phyloP scores from a whole-genome alignment of 2,797 vertebrate species.

The Neostethus bicornis region DNA sequence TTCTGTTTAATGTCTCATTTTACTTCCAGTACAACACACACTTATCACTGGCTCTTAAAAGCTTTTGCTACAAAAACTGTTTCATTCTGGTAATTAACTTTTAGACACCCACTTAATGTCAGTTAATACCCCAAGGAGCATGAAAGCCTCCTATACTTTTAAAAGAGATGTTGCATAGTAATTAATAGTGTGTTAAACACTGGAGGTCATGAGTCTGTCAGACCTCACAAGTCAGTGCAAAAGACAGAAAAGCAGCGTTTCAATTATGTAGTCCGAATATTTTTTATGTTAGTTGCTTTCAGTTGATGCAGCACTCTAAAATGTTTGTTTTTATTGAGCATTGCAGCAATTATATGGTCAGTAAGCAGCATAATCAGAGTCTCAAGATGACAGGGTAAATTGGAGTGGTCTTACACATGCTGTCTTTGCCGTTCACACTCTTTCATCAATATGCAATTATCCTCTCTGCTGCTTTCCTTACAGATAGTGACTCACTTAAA shows the following conservation, averaged over 20 bases:
- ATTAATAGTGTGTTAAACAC: constrained; percentile 44
- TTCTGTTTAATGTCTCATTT: neutral
- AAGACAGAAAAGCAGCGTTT: constrained; percentile 23
- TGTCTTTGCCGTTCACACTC: constrained; percentile 65
- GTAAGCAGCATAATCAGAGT: constrained; percentile 77
- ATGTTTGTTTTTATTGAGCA: constrained; percentile 67
- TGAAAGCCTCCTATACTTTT: constrained; percentile 26
- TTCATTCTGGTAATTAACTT: constrained; percentile 46
- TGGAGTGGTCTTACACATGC: constrained; percentile 60
- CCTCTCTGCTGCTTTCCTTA: constrained; percentile 64
- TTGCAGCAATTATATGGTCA: constrained; percentile 74
- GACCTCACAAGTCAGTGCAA: constrained; percentile 14
- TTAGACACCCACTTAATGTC: constrained; percentile 52
- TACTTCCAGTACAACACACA: neutral
- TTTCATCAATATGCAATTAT: constrained; percentile 84
- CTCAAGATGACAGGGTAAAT: constrained; percentile 75
- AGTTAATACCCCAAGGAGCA: constrained; percentile 39
- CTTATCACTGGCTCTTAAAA: constrained; percentile 12
- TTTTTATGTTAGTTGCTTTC: constrained; percentile 40
- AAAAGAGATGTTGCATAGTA: constrained; percentile 29
- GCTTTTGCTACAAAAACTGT: constrained; percentile 7
- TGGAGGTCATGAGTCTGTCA: constrained; percentile 35
- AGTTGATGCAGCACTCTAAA: constrained; percentile 48
- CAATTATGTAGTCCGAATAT: constrained; percentile 41
- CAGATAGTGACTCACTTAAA: constrained; percentile 68